Base-by-base conservation (phyloP, 2,888 invertebrate species). In the Leptopilina drosophilae region DNA sequence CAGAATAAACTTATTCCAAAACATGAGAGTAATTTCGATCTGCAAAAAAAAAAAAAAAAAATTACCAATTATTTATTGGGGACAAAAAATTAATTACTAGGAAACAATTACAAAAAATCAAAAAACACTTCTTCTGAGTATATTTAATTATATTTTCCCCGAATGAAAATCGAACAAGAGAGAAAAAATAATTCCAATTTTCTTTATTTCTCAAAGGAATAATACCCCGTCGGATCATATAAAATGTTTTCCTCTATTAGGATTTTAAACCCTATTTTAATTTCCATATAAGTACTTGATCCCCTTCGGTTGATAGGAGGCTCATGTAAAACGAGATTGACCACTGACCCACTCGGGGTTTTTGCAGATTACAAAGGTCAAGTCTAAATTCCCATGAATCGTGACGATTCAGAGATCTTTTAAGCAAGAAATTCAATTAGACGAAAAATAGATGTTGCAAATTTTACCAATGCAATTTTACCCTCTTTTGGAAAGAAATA, bases 341-440 rank as follows among this genome's bases (percentile, higher is more conserved):
- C 87, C 87, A 86, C 81, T 88, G 88, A 88, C 88, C 88, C 87
- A 88, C 82, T 88, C 82, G 88, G 86, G 84, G 83, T 33, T 7
- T 46, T 46, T 46, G 9, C 46, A 46, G 46, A 46, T 85, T 82
- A 73, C 80, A 77, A 73, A 73, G 69, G 56, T 73, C 26, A 56
- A 73, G 46, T 49, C 33, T 33, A 33, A 33, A 2, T 33, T 33
- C 33, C 49, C 56, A 53, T 26, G n/a, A 73, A 56, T 26, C 33
- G 26, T 33, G 49, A n/a, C n/a, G n/a, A 69, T 33, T 26, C 33
- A 14, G 6, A 5, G 8, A 42, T n/a, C 40, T 42, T 66, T 66
- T 66, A 33, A 33, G n/a, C 40, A 33, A 26, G 20, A 14, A 26
- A 26, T 73, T 20, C 66, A 46, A 46, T 15, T 49, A 6, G 14